phyloP scores from a whole-genome alignment of 2,797 vertebrate genomes.

The Silurus lanzhouensis region DNA sequence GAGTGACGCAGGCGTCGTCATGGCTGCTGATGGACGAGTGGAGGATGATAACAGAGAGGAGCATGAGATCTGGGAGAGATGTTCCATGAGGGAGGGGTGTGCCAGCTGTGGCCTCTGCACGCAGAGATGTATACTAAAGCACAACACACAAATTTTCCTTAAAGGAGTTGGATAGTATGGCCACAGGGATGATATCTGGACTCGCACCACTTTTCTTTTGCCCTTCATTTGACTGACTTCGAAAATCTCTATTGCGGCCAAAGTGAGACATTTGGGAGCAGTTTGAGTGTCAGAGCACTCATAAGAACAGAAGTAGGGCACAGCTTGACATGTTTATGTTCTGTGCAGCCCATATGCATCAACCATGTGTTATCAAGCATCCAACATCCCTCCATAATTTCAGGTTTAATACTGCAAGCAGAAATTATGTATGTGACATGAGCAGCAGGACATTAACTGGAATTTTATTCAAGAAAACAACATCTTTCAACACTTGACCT shows the following conservation, averaged over 20 bases:
- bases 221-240: conserved; percentile 37
- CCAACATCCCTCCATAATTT: conserved; percentile 11
- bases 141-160: conserved; percentile 21
- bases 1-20: conserved; percentile 46
- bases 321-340: conserved; percentile 24
- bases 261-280: conserved; percentile 27
- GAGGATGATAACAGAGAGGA: conserved; percentile 38
- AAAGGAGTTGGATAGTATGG: conserved; percentile 39
- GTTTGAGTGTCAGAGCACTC: conserved; percentile 25
- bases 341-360: conserved; percentile 23
- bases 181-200: conserved; percentile 43
- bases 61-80: conserved; percentile 39
- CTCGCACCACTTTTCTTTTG: conserved; percentile 34
- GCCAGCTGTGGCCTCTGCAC: conserved; percentile 44
- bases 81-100: conserved; percentile 34
- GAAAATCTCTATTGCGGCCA: conserved; percentile 30
- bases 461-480: conserved; percentile 1
- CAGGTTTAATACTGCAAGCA: conserved; percentile 19
- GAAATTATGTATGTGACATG: conserved; percentile 27
- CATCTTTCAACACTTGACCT: background rate
- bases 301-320: conserved; percentile 33
- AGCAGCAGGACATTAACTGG: background rate
- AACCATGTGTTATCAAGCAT: conserved; percentile 19
- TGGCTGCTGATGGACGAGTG: conserved; percentile 54
- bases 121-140: conserved; percentile 19